phyloP scores from a whole-genome alignment of 2,113 vertebrate genomes.

The Orycteropus afer region DNA sequence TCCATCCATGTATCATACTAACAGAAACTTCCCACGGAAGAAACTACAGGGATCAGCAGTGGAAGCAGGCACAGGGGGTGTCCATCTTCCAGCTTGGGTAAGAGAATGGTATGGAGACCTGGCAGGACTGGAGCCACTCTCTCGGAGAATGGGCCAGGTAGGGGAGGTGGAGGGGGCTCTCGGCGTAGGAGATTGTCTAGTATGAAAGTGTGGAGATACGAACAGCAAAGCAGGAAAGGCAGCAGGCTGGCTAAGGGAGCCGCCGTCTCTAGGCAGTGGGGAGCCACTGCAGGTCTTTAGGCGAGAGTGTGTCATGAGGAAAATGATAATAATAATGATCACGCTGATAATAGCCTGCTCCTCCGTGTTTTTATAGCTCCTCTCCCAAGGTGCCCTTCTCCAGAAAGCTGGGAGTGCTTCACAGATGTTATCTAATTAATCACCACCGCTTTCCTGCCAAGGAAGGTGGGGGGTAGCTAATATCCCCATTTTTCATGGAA shows the following conservation, averaged over 20 bases:
- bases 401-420: not conserved
- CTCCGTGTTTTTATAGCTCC: not conserved
- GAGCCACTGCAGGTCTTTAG: not conserved
- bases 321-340: not conserved
- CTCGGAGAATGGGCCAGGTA: accelerated
- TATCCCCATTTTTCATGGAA: conserved; percentile 60
- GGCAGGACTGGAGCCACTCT: not conserved
- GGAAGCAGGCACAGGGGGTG: accelerated
- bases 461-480: conserved; percentile 18
- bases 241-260: not conserved
- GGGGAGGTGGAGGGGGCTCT: not conserved
- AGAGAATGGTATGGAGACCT: accelerated
- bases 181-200: accelerated
- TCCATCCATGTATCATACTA: accelerated
- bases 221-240: accelerated
- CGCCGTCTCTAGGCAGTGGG: not conserved
- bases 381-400: conserved; percentile 74
- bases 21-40: not conserved
- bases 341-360: not conserved
- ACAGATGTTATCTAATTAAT: conserved; percentile 66
- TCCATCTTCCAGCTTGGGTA: not conserved
- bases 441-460: not conserved
- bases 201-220: too few relatives aligned
- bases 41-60: not conserved
- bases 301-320: not conserved